Percentiles rank a stretch among this genome's conserved stretches.
Evolutionary conservation across 2,113 vertebrate species (phyloP).

Genomic region (Seriola dumerili): DNA sequence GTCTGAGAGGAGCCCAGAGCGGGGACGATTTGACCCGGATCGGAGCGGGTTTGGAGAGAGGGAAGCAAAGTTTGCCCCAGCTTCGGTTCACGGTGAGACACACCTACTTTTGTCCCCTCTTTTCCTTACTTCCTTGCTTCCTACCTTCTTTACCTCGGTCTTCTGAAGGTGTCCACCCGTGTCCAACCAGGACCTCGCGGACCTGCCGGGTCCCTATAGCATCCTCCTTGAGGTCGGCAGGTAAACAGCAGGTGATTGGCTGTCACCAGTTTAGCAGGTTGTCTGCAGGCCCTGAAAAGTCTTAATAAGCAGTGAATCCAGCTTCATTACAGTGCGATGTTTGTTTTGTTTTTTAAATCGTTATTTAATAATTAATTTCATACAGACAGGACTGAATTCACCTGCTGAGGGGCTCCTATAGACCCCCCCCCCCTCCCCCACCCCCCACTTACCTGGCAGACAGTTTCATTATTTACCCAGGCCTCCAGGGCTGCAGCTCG

Average conservation of each 20-base stretch:
- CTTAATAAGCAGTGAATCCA: no score
- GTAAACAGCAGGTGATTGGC: conserved; percentile 31
- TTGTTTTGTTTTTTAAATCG: no score
- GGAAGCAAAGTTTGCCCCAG: conserved; percentile 58
- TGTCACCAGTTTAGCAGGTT: neutral
- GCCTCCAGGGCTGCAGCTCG: no score
- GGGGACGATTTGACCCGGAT: conserved; percentile 12
- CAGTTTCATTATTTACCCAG: no score
- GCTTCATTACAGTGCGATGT: no score
- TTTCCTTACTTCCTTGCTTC: neutral
- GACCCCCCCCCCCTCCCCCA: no score
- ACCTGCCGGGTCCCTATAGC: neutral
- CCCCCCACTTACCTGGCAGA: no score
- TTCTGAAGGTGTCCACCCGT: neutral
- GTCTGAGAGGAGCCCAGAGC: neutral
- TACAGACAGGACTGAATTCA: no score
- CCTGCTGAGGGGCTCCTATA: no score
- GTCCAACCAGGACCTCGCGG: conserved; percentile 16
- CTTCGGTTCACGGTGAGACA: conserved; percentile 50
- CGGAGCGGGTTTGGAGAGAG: neutral
- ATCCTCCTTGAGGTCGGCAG: conserved; percentile 1
- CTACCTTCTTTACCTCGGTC: neutral
- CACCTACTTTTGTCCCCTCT: neutral
- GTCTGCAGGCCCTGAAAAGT: neutral
- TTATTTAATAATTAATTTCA: no score